Evolutionary conservation across 35 echinoderm and acorn worm genomes (phyloP), one percentile per base, ranked within the genome.

Genomic region (Heliocidaris tuberculata): DNA sequence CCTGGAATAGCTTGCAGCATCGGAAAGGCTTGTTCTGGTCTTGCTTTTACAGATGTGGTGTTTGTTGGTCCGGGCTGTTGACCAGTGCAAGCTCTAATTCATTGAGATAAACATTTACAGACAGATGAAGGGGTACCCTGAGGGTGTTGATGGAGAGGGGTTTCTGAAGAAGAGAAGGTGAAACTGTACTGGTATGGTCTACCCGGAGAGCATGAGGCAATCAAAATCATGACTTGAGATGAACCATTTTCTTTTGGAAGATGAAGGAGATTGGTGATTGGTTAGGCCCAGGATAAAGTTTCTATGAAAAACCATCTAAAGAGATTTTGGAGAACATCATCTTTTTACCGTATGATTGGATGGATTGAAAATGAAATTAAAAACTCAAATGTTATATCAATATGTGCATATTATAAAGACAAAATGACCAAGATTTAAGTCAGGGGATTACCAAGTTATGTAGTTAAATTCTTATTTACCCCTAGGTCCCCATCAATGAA

Each of bases 21-120:
- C 65, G 65, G 4, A 78, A 78, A n/a, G 65, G 65, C 27, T n/a
- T 78, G 65, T 2, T 17, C 24, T 70, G 65, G 65, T 78, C 65
- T 78, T 78, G 65, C 65, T 78, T 78, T 78, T 78, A 78, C 65
- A 78, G 65, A 78, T 78, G 65, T 78, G 65, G 65, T 78, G 65
- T 78, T 78, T 78, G 65, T 78, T 78, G 65, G 21, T 78, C 6
- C 5, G 65, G 65, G 21, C 27, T 78, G 65, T 78, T 78, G 65
- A 78, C 65, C 65, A 78, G 65, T 78, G 65, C 65, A 78, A 78
- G 65, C 65, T 78, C 65, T 78, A 78, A 78, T 78, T 78, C 65
- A 78, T 78, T 78, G 65, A 78, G 65, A 78, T 78, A 78, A 78
- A 78, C 65, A 78, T 78, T 78, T 78, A 78, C 17, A 78, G 65